These are phyloP conservation scores for Camponotus vicinus DNA, from an alignment of 1,140 invertebrate genomes.

Conservation along the genomic window DNA sequence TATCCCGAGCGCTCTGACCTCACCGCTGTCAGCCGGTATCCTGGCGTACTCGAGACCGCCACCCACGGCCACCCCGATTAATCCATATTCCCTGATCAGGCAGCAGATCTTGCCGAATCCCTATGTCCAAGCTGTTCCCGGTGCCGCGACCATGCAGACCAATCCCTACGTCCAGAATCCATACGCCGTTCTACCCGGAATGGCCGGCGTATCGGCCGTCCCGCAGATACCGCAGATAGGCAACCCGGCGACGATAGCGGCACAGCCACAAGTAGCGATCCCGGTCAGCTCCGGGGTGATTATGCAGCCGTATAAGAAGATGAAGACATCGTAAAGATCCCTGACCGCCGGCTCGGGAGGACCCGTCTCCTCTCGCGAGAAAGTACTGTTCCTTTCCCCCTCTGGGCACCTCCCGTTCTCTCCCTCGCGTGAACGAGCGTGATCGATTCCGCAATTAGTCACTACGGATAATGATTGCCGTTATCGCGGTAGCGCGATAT, in stretches of 20 bases:
- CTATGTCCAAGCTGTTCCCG: slow-evolving; percentile 80
- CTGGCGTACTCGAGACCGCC: slow-evolving; percentile 88
- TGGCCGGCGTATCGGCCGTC: slow-evolving; percentile 78
- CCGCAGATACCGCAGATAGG: slow-evolving; percentile 82
- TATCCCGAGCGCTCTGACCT: slow-evolving; percentile 78
- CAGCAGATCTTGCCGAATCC: slow-evolving; percentile 84
- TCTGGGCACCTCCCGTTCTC: slow-evolving; percentile 52
- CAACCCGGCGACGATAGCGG: slow-evolving; percentile 83
- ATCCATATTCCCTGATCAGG: slow-evolving; percentile 86
- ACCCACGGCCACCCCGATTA: slow-evolving; percentile 85
- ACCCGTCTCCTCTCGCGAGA: slow-evolving; percentile 12
- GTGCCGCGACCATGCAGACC: slow-evolving; percentile 83
- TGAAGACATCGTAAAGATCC: slow-evolving; percentile 93
- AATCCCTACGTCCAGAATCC: slow-evolving; percentile 83
- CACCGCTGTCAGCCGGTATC: slow-evolving; percentile 81
- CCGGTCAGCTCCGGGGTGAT: slow-evolving; percentile 87
- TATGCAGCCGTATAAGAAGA: slow-evolving; percentile 94
- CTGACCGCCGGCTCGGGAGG: slow-evolving; percentile 4
- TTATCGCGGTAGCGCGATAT: neutral
- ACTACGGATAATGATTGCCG: neutral
- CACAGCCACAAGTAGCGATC: slow-evolving; percentile 82
- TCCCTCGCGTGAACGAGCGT: slow-evolving; percentile 53
- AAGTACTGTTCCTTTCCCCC: slow-evolving; percentile 56
- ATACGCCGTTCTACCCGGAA: slow-evolving; percentile 81
- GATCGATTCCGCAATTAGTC: slow-evolving; percentile 29